A percentile compares a stretch with the other conserved stretches of the same genome.
phyloP scores from a whole-genome alignment of 2,888 invertebrate species.

The Lumbricus terrestris region DNA sequence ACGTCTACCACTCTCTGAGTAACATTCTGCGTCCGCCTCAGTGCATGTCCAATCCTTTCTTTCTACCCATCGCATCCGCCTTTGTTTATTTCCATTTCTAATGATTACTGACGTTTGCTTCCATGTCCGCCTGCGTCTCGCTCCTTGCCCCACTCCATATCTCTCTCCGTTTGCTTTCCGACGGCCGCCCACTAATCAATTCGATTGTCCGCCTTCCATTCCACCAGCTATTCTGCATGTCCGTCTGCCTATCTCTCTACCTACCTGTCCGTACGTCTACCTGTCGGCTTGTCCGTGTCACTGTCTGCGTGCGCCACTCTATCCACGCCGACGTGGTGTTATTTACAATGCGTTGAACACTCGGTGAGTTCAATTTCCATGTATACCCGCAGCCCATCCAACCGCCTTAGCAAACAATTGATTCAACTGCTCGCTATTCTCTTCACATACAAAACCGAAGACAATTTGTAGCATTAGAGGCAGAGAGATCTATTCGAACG shows the following conservation, averaged over 20 bases:
- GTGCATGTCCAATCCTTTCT: too few relatives aligned
- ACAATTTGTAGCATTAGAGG: too few relatives aligned
- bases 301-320: too few relatives aligned
- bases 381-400: background rate
- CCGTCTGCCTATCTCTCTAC: too few relatives aligned
- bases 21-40: background rate
- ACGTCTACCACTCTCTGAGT: background rate
- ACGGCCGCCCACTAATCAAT: too few relatives aligned
- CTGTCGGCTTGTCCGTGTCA: too few relatives aligned
- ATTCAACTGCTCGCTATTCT: background rate
- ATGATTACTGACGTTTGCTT: background rate
- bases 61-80: too few relatives aligned
- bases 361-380: background rate
- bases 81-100: background rate
- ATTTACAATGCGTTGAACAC: background rate
- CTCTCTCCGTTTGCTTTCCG: background rate
- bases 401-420: background rate
- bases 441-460: background rate
- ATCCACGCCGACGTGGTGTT: background rate
- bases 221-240: background rate
- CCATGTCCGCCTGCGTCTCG: background rate
- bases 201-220: background rate
- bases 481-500: background rate
- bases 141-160: background rate
- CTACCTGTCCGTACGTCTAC: too few relatives aligned